Base-by-base conservation (phyloP, 2,888 invertebrate species). In the Tachystola acroxantha region DNA sequence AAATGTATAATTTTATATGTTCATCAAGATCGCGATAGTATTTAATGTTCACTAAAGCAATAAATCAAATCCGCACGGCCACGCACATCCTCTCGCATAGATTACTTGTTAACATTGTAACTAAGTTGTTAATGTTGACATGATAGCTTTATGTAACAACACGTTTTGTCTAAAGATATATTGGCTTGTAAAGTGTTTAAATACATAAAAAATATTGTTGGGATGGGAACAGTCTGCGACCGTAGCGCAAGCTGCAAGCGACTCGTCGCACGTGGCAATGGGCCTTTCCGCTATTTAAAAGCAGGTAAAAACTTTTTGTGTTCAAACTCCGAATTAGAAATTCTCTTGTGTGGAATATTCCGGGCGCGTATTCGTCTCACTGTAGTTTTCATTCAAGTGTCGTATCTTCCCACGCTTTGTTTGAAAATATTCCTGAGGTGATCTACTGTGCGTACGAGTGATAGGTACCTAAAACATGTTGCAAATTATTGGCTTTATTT, bases 271-370 rank as follows among this genome's bases (percentile, higher is more conserved):
- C 85, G 85, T 85, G 85, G 85, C 85, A 86, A 63, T 55, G 65
- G 67, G 53, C 68, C 80, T 80, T 82, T 77, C 85, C 81, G 84
- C 77, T 75, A 69, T 71, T 72, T 67, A 67, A 60, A 58, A 54
- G 77, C 85, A 86, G 85, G 85, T 86, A 86, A 79, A 67, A 50
- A 53, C 72, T 78, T 85, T 84, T 82, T 82, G 68, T 55, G 39
- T 43, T 42, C 51, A 61, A 69, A 72, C 70, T 70, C 66, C 59
- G 64, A 67, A 61, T 63, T n/a, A 25, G 27, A 32, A 10, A 32
- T 32, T 32, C 32, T 22, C 12, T 24, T 24, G 12, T 62, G 54
- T 64, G 57, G 77, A 75, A 77, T 72, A 72, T 75, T 76, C 76
- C 61, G 64, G 67, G 50, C 60, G 57, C 48, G 56, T 62, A 67